These are phyloP conservation scores for Bellardia pandia DNA, from an alignment of 2,888 invertebrate species.

Conservation along the genomic window DNA sequence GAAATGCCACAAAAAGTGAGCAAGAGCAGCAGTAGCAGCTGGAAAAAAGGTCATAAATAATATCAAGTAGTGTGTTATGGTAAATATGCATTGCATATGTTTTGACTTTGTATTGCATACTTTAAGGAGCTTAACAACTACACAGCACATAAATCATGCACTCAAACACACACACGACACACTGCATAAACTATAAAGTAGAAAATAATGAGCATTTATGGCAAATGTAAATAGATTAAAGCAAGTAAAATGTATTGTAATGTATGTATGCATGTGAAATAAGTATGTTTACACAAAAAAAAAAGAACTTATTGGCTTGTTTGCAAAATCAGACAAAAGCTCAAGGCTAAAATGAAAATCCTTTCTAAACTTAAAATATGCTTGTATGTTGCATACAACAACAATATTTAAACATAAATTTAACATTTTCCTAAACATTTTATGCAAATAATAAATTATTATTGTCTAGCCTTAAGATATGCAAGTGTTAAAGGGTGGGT, in stretches of 20 bases:
- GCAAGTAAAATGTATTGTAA: slow-evolving; percentile 33
- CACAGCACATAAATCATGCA: slow-evolving; percentile 26
- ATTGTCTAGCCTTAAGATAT: slow-evolving; percentile 51
- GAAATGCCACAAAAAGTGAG: slow-evolving; percentile 23
- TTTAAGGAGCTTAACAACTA: slow-evolving; percentile 67
- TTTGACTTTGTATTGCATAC: slow-evolving; percentile 66
- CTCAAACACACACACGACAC: neutral
- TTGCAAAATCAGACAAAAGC: slow-evolving; percentile 57
- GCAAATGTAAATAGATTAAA: slow-evolving; percentile 65
- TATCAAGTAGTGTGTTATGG: slow-evolving; percentile 38
- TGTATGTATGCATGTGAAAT: neutral
- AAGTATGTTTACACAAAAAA: neutral
- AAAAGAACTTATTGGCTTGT: slow-evolving; percentile 54
- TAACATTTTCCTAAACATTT: slow-evolving; percentile 35
- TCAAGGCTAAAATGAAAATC: slow-evolving; percentile 64
- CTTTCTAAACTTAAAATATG: slow-evolving; percentile 37
- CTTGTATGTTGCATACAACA: slow-evolving; percentile 7
- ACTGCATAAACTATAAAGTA: slow-evolving; percentile 23
- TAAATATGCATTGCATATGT: slow-evolving; percentile 61
- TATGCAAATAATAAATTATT: slow-evolving; percentile 54
- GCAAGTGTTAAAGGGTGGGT: slow-evolving; percentile 24
- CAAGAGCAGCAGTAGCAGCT: neutral
- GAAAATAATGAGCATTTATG: slow-evolving; percentile 59
- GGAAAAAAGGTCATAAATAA: slow-evolving; percentile 49
- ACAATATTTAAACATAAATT: slow-evolving; percentile 1